A percentile compares a stretch with the other conserved stretches of the same genome.
These are phyloP conservation scores for Amblyteles armatorius DNA, from an alignment of 2,888 invertebrate species.

Conservation along the genomic window DNA sequence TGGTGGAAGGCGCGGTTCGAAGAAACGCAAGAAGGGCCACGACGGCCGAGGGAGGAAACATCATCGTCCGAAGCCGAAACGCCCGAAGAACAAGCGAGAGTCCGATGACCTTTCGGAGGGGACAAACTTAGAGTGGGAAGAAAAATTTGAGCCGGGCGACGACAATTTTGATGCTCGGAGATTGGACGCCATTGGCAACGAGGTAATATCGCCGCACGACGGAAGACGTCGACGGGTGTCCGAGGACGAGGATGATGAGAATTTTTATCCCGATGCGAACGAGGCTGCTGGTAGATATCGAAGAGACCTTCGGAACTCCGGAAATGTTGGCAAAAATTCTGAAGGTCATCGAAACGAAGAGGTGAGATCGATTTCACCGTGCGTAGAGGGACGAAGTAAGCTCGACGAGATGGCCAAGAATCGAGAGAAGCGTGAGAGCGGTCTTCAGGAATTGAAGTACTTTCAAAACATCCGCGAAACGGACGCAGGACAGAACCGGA, in stretches of 20 bases:
- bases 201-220: slow-evolving; percentile 41
- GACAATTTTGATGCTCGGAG: neutral
- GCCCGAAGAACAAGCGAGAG: slow-evolving; percentile 4
- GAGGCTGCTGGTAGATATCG: slow-evolving; percentile 10
- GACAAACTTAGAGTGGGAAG: neutral
- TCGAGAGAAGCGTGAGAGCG: slow-evolving; percentile 47
- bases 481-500: slow-evolving; percentile 23
- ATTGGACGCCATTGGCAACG: slow-evolving; percentile 26
- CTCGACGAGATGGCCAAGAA: slow-evolving; percentile 16
- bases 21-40: slow-evolving; percentile 19
- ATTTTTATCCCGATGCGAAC: slow-evolving; percentile 13
- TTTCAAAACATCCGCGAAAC: slow-evolving; percentile 55
- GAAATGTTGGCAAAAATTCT: neutral
- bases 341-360: neutral
- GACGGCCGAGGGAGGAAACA: slow-evolving; percentile 14
- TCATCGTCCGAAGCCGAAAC: slow-evolving; percentile 14
- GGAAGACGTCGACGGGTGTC: slow-evolving; percentile 42
- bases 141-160: neutral
- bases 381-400: neutral
- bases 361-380: neutral
- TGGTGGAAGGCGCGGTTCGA: neutral
- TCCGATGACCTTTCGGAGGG: neutral
- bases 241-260: slow-evolving; percentile 42
- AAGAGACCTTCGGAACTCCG: slow-evolving; percentile 17
- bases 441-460: slow-evolving; percentile 34